Percentiles rank a stretch among this genome's conserved stretches.
Conservation (phyloP, 2,888 invertebrate species). For the Seladonia tumulorum region DNA sequence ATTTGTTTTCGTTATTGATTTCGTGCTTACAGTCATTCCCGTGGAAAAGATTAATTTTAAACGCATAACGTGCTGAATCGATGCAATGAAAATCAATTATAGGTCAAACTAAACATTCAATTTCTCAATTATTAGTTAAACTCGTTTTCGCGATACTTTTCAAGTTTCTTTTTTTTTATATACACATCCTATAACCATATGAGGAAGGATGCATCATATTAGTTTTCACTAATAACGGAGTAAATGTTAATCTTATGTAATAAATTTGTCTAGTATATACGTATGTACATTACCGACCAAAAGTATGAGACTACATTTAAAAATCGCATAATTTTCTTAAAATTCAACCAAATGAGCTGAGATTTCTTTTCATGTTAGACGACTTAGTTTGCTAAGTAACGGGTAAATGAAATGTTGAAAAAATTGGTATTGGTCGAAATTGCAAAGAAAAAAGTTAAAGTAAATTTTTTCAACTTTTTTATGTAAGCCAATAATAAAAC, state of each 20-base stretch:
- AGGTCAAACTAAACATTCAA: background rate
- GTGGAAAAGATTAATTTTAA: slow-evolving; percentile 26
- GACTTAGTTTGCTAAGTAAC: too few species aligned
- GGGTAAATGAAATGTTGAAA: too few species aligned
- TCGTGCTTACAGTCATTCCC: slow-evolving; percentile 26
- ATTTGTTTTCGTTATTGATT: slow-evolving; percentile 73
- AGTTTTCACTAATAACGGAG: slow-evolving; percentile 42
- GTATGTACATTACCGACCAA: background rate
- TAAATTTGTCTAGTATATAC: slow-evolving; percentile 44
- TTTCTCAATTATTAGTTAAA: slow-evolving; percentile 25
- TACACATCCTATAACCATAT: slow-evolving; percentile 49
- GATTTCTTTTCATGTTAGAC: too few species aligned
- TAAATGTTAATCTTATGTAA: slow-evolving; percentile 56
- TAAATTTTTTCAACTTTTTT: too few species aligned
- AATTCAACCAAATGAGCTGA: too few species aligned
- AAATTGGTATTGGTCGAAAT: too few species aligned
- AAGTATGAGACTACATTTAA: too few species aligned
- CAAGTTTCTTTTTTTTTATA: slow-evolving; percentile 38
- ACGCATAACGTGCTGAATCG: slow-evolving; percentile 5
- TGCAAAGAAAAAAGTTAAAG: too few species aligned
- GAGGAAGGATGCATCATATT: slow-evolving; percentile 51
- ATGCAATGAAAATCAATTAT: background rate
- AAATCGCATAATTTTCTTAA: too few species aligned
- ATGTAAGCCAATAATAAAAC: too few species aligned
- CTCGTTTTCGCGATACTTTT: slow-evolving; percentile 35